These are phyloP conservation scores for Baronia brevicornis DNA, from an alignment of 2,888 invertebrate genomes.

Conservation along the genomic window DNA sequence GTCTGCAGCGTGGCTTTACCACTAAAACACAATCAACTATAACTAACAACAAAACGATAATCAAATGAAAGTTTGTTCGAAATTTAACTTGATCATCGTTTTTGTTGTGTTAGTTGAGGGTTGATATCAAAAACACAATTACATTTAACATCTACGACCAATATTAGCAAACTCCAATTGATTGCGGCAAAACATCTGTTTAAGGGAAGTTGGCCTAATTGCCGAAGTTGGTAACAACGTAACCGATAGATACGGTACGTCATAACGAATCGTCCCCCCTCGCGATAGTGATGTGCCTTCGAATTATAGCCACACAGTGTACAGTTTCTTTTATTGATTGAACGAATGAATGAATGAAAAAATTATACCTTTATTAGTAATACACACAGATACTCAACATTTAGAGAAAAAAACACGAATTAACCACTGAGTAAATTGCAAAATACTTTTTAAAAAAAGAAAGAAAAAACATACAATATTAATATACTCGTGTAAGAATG, in stretches of 20 bases:
- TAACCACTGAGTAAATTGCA: not conserved
- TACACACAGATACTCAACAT: too few species aligned
- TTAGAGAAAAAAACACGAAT: too few species aligned
- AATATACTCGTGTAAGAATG: conserved; percentile 7
- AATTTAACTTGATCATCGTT: too few species aligned
- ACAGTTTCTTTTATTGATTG: too few species aligned
- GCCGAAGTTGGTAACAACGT: conserved; percentile 16
- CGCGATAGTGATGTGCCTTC: conserved; percentile 5
- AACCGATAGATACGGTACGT: conserved; percentile 15
- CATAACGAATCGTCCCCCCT: conserved; percentile 10
- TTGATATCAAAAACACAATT: conserved; percentile 1
- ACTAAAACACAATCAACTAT: too few species aligned
- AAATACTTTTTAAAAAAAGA: not conserved
- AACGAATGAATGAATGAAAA: conserved; percentile 4
- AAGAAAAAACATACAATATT: conserved; percentile 1
- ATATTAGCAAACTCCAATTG: conserved; percentile 18
- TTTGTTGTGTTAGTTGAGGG: too few species aligned
- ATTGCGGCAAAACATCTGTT: conserved; percentile 20
- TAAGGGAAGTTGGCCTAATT: conserved; percentile 19
- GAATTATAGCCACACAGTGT: too few species aligned
- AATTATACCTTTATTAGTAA: too few species aligned
- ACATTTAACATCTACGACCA: conserved; percentile 5
- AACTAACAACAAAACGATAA: too few species aligned
- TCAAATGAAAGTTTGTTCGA: too few species aligned
- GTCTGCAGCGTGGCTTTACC: too few species aligned